phyloP scores from a whole-genome alignment of 2,797 vertebrate genomes.

The Coluber constrictor region DNA sequence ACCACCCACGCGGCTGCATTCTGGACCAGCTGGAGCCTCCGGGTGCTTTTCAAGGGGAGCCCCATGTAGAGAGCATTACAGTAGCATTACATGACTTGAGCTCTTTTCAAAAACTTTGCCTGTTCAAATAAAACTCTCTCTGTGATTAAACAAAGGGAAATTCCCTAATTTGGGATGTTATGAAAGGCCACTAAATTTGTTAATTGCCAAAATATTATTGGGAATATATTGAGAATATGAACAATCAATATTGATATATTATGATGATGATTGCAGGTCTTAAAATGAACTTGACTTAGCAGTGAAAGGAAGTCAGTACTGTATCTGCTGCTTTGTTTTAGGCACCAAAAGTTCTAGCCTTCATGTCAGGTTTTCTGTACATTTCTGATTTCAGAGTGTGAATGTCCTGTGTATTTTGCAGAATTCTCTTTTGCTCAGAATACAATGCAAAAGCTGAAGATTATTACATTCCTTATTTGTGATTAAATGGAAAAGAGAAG shows the following conservation, averaged over 20 bases:
- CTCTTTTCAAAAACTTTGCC: neutral
- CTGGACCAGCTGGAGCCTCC: too few relatives aligned
- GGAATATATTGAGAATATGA: neutral
- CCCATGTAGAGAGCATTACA: too few relatives aligned
- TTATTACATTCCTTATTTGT: constrained; percentile 55
- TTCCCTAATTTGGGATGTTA: neutral
- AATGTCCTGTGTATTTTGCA: constrained; percentile 4
- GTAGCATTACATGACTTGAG: too few relatives aligned
- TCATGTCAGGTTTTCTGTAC: neutral
- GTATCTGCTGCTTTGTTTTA: neutral
- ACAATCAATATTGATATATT: neutral
- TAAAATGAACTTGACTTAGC: neutral
- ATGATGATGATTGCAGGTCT: neutral
- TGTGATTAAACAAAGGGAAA: neutral
- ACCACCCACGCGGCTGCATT: too few relatives aligned
- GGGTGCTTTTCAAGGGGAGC: too few relatives aligned
- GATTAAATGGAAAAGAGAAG: constrained; percentile 50
- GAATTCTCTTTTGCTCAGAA: constrained; percentile 54
- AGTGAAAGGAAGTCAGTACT: neutral
- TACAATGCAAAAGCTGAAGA: constrained; percentile 47
- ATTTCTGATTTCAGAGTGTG: constrained; percentile 56
- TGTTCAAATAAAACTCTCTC: neutral
- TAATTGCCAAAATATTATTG: neutral
- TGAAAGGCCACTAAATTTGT: neutral
- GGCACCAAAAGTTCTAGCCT: neutral